These are phyloP conservation scores for Scolopax mira DNA, from an alignment of 2,113 vertebrate species.

Conservation along the genomic window DNA sequence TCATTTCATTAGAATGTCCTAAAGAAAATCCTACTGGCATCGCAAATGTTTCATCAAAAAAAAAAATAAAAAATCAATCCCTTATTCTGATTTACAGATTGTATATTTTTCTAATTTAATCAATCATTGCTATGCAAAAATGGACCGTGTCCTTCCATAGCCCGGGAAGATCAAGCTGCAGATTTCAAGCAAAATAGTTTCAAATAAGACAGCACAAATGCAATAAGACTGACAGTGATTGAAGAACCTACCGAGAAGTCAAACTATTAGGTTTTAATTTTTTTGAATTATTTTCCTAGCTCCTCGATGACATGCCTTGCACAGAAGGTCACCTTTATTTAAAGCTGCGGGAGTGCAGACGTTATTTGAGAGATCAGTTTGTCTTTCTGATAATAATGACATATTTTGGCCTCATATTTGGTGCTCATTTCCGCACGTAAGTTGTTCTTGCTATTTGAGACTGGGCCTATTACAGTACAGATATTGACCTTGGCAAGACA, in stretches of 20 bases:
- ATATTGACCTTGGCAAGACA: neutral
- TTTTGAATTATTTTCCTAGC: neutral
- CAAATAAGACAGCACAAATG: accelerated
- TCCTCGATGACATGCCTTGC: neutral
- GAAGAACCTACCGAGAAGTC: neutral
- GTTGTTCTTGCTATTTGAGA: neutral
- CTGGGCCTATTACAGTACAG: neutral
- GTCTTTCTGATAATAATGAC: slow-evolving; percentile 8
- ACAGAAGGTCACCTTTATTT: neutral
- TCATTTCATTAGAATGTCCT: accelerated
- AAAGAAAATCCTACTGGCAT: neutral
- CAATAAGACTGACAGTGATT: neutral
- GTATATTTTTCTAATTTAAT: neutral
- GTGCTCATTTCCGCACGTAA: neutral
- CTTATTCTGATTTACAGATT: neutral
- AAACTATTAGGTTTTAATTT: neutral
- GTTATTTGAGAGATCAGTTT: neutral
- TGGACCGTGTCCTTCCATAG: accelerated
- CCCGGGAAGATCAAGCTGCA: neutral
- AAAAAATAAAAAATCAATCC: neutral
- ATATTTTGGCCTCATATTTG: neutral
- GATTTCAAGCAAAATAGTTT: neutral
- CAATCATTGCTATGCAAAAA: neutral
- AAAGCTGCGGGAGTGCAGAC: neutral
- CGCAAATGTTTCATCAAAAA: neutral